phyloP scores from a whole-genome alignment of 2,888 invertebrate species.

The Hyposoter didymator region DNA sequence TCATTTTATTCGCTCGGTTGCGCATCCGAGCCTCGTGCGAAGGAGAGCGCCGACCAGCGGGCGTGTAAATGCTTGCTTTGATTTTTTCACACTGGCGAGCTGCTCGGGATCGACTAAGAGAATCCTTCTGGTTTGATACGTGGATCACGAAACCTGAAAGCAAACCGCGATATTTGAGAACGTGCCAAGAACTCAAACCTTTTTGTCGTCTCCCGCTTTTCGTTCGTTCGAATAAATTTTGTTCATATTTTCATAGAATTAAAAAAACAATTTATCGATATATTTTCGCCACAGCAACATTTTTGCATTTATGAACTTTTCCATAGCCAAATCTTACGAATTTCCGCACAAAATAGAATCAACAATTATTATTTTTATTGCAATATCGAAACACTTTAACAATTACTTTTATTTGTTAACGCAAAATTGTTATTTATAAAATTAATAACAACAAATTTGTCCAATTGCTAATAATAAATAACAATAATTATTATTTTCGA shows the following conservation, averaged over 20 bases:
- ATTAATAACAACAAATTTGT: too few species aligned
- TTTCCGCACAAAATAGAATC: too few species aligned
- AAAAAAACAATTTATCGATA: too few species aligned
- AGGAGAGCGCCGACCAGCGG: neutral
- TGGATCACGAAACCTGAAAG: conserved; percentile 11
- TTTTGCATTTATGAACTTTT: too few species aligned
- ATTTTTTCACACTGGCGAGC: neutral
- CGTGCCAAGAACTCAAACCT: neutral
- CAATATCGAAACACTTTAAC: too few species aligned
- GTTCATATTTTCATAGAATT: neutral
- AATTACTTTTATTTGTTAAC: too few species aligned
- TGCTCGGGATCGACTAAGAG: neutral
- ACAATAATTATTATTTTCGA: too few species aligned
- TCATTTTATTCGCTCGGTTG: neutral
- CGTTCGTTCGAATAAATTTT: neutral
- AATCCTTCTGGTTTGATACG: neutral
- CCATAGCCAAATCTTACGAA: too few species aligned
- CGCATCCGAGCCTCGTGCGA: neutral
- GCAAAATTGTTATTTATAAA: too few species aligned
- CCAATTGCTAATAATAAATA: too few species aligned
- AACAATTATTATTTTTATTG: too few species aligned
- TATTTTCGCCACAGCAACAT: too few species aligned
- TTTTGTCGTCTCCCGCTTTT: neutral
- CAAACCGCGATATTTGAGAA: conserved; percentile 13
- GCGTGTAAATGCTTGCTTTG: neutral